A percentile compares a stretch with the other conserved stretches of the same genome.
These are phyloP conservation scores for Crematogaster levior DNA, from an alignment of 2,888 invertebrate species.

Conservation along the genomic window DNA sequence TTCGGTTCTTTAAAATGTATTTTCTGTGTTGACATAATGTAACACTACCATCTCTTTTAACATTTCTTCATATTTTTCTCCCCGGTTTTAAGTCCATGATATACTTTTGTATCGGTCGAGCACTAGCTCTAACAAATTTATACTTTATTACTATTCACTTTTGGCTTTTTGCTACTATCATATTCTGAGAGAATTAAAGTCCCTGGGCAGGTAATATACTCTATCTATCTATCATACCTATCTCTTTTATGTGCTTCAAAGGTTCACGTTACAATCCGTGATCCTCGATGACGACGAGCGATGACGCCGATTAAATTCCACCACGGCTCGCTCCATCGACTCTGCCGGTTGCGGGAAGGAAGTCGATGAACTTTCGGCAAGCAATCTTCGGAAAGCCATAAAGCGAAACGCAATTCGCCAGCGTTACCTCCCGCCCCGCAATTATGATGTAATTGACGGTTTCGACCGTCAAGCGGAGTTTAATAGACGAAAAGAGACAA, in stretches of 20 bases:
- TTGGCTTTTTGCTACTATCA: background rate
- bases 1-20: background rate
- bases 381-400: constrained; percentile 61
- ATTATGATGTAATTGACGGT: constrained; percentile 69
- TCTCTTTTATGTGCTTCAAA: constrained; percentile 27
- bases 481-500: constrained; percentile 69
- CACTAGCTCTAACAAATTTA: background rate
- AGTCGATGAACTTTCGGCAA: constrained; percentile 64
- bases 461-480: constrained; percentile 48
- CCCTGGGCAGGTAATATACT: constrained; percentile 10
- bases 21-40: background rate
- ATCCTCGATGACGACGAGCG: constrained; percentile 52
- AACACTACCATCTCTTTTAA: constrained; percentile 1
- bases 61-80: background rate
- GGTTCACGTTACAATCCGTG: constrained; percentile 54
- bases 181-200: constrained; percentile 10
- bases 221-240: constrained; percentile 33
- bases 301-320: constrained; percentile 59
- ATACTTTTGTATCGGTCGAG: background rate
- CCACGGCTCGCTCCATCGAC: constrained; percentile 34
- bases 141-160: constrained; percentile 8
- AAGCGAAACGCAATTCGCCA: constrained; percentile 44
- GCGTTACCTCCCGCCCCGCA: constrained; percentile 51
- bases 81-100: background rate
- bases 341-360: constrained; percentile 33